A percentile compares a stretch with the other conserved stretches of the same genome.
Conservation (phyloP, 2,113 vertebrate species). For the Hippotragus niger region DNA sequence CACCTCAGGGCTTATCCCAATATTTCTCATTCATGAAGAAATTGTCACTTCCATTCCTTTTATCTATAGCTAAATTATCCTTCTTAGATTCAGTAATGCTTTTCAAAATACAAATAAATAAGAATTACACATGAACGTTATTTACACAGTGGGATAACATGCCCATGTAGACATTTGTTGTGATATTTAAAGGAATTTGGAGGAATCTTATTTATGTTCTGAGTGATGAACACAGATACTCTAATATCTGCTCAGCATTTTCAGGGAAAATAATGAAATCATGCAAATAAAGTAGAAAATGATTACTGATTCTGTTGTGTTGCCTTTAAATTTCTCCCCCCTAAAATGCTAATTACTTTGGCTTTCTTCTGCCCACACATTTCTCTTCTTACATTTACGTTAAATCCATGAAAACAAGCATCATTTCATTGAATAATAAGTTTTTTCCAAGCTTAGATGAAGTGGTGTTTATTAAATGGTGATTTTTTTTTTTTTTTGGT, state of each 20-base stretch:
- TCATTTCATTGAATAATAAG: background rate
- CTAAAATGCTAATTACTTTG: background rate
- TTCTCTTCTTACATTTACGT: background rate
- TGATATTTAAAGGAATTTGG: background rate
- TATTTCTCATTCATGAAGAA: background rate
- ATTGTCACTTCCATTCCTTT: background rate
- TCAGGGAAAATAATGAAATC: constrained; percentile 23
- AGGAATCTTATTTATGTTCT: background rate
- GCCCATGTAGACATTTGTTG: background rate
- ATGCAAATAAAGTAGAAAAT: background rate
- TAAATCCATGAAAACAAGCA: background rate
- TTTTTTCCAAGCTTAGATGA: background rate
- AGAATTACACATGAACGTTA: background rate
- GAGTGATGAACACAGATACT: background rate
- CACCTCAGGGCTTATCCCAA: background rate
- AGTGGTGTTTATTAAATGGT: background rate
- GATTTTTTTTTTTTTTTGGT: background rate
- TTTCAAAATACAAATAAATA: background rate
- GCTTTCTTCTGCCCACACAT: background rate
- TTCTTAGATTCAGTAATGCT: background rate
- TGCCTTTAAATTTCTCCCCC: background rate
- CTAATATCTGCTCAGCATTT: background rate
- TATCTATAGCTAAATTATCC: constrained; percentile 10
- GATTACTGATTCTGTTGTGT: background rate
- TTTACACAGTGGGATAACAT: background rate